Percentiles rank a stretch among this genome's conserved stretches.
Conservation (phyloP, 2,888 invertebrate genomes). For the Macrophya alboannulata region DNA sequence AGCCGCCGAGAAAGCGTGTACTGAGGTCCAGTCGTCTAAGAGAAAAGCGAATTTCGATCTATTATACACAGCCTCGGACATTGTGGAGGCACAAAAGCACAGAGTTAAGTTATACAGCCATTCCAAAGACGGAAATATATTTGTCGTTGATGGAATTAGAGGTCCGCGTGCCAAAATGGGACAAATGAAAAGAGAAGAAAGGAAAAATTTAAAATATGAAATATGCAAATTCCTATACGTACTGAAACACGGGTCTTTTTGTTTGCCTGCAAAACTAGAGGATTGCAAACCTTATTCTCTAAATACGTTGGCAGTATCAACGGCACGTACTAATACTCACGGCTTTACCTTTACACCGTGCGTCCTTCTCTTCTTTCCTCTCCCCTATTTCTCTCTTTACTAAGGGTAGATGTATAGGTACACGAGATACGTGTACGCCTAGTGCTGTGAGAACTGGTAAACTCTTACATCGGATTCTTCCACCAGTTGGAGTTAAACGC, state of each 20-base stretch:
- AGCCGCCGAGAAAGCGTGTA: background rate
- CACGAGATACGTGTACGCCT: background rate
- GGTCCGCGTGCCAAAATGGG: background rate
- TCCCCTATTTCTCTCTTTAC: background rate
- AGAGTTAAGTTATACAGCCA: background rate
- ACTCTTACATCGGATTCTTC: conserved; percentile 36
- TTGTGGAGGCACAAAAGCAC: background rate
- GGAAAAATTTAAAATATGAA: background rate
- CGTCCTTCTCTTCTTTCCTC: background rate
- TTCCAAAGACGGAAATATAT: background rate
- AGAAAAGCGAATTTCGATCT: background rate
- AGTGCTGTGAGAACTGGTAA: background rate
- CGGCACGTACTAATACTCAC: conserved; percentile 40
- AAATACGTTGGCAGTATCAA: conserved; percentile 35
- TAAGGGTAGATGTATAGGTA: background rate
- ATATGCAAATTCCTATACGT: background rate
- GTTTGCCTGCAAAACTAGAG: background rate
- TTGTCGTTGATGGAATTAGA: background rate
- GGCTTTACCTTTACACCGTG: background rate
- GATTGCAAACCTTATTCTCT: conserved; percentile 30
- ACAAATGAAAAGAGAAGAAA: background rate
- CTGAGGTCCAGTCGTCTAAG: background rate
- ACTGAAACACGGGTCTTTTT: conserved; percentile 12
- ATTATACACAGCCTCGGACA: background rate
- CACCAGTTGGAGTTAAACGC: conserved; percentile 9